phyloP scores from a whole-genome alignment of 1,140 invertebrate genomes.

The Ptiloglossa arizonensis region DNA sequence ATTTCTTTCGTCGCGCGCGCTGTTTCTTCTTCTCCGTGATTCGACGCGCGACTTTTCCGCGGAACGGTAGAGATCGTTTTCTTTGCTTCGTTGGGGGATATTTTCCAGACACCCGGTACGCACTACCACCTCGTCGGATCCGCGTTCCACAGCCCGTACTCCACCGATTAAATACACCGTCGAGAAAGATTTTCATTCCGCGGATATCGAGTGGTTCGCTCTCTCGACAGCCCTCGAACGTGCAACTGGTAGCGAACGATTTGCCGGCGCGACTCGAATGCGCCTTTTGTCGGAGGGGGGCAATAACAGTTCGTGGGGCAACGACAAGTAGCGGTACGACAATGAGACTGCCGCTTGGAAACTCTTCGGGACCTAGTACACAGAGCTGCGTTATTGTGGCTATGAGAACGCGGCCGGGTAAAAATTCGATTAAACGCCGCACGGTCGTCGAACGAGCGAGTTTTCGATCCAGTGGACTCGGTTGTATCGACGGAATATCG shows the following conservation, averaged over 20 bases:
- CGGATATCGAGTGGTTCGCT: conserved; percentile 63
- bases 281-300: conserved; percentile 65
- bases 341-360: conserved; percentile 16
- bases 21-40: conserved; percentile 8
- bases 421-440: conserved; percentile 24
- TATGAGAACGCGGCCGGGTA: conserved; percentile 38
- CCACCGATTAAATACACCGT: conserved; percentile 71
- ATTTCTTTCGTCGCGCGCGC: conserved; percentile 12
- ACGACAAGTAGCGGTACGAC: conserved; percentile 66
- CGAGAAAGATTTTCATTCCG: conserved; percentile 66
- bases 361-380: background rate
- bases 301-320: conserved; percentile 60
- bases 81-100: background rate
- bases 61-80: background rate
- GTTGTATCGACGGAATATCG: conserved; percentile 6
- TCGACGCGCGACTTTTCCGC: conserved; percentile 26
- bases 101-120: conserved; percentile 41
- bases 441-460: background rate
- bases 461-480: background rate
- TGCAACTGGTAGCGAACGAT: conserved; percentile 78
- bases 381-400: conserved; percentile 17
- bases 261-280: conserved; percentile 66
- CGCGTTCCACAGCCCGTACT: conserved; percentile 36
- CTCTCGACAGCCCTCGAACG: conserved; percentile 68
- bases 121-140: background rate